A percentile compares a stretch with the other conserved stretches of the same genome.
phyloP scores from a whole-genome alignment of 2,113 vertebrate species.

The Amblyornis subalaris region DNA sequence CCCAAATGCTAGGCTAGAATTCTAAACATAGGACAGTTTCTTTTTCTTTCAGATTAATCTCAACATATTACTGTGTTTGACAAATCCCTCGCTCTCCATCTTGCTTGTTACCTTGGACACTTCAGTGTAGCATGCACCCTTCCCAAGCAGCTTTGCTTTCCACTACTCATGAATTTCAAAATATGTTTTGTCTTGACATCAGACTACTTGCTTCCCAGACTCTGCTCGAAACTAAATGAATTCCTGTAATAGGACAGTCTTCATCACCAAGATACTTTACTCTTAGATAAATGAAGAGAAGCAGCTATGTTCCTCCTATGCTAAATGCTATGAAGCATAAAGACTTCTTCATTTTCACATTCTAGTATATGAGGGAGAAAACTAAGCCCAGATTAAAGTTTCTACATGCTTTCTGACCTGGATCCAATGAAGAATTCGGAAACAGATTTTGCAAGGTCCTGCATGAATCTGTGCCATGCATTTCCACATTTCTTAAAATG shows the following conservation, averaged over 20 bases:
- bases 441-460: background rate
- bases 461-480: background rate
- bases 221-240: conserved; percentile 14
- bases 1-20: background rate
- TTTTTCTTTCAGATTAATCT: background rate
- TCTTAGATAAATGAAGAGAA: background rate
- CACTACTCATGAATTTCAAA: background rate
- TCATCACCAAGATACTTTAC: background rate
- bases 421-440: background rate
- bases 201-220: background rate
- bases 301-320: background rate
- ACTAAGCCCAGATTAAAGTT: background rate
- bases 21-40: background rate
- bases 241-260: background rate
- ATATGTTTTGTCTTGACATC: background rate
- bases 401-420: background rate
- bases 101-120: background rate
- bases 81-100: background rate
- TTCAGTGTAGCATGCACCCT: background rate
- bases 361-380: background rate
- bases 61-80: background rate
- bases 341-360: background rate
- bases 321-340: background rate
- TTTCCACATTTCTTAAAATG: background rate
- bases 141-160: background rate